These are phyloP conservation scores for cattle (Bos taurus) DNA, from an alignment of 2,113 vertebrate genomes.

Conservation along the genomic window ARS-UCD2.0 NC_037346.1:8451001-8451500, in stretches of 20 bases:
- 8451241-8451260: not conserved
- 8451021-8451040: not conserved
- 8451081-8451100: not conserved
- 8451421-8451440: not conserved
- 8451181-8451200: not conserved
- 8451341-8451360: not conserved
- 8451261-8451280: not conserved
- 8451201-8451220: rapidly evolving
- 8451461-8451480: not conserved
- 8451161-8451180: not conserved
- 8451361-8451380: not conserved
- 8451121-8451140: not conserved
- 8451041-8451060: not conserved
- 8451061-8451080: not conserved
- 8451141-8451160: not conserved
- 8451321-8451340: not conserved
- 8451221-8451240: rapidly evolving
- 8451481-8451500: not conserved
- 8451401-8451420: not conserved
- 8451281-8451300: not conserved
- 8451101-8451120: not conserved
- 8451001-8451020: not conserved
- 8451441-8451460: not conserved
- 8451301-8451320: rapidly evolving
- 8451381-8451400: not conserved